phyloP scores from a whole-genome alignment of 2,888 invertebrate genomes.

The Augochlorella aurata region DNA sequence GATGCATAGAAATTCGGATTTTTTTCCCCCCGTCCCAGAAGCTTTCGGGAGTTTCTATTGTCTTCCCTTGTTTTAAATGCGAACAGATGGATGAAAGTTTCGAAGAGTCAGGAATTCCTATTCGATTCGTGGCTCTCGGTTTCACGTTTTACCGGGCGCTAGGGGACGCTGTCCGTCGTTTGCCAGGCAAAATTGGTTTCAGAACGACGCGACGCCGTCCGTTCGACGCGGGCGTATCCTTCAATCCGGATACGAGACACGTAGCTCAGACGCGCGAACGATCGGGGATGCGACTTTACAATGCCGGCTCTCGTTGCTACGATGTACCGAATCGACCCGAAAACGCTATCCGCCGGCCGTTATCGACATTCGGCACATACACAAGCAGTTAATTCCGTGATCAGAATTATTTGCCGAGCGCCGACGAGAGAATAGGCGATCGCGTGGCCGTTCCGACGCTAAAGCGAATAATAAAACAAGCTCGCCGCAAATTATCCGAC shows the following conservation, averaged over 20 bases:
- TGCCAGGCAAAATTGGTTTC: neutral
- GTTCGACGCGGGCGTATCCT: neutral
- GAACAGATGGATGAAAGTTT: neutral
- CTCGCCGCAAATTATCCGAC: too few relatives aligned
- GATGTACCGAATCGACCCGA: slow-evolving; percentile 5
- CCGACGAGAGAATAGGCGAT: neutral
- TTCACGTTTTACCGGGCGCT: neutral
- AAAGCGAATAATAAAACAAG: too few relatives aligned
- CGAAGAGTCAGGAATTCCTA: neutral
- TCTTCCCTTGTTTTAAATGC: neutral
- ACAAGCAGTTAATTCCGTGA: slow-evolving; percentile 18
- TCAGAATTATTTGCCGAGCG: slow-evolving; percentile 7
- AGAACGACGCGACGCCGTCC: neutral
- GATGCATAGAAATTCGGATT: neutral
- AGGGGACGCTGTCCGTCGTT: neutral
- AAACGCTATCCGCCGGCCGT: slow-evolving; percentile 10
- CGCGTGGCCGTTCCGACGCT: too few relatives aligned
- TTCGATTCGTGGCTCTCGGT: neutral
- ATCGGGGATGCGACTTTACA: slow-evolving; percentile 17
- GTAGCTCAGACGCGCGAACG: slow-evolving; percentile 20
- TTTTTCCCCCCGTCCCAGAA: neutral
- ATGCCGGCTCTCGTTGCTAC: neutral
- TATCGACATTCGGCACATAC: slow-evolving; percentile 12
- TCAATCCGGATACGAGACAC: slow-evolving; percentile 14
- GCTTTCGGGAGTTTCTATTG: neutral